Evolutionary conservation across 2,888 invertebrate species (phyloP).

Genomic region (Calameuta filiformis): DNA sequence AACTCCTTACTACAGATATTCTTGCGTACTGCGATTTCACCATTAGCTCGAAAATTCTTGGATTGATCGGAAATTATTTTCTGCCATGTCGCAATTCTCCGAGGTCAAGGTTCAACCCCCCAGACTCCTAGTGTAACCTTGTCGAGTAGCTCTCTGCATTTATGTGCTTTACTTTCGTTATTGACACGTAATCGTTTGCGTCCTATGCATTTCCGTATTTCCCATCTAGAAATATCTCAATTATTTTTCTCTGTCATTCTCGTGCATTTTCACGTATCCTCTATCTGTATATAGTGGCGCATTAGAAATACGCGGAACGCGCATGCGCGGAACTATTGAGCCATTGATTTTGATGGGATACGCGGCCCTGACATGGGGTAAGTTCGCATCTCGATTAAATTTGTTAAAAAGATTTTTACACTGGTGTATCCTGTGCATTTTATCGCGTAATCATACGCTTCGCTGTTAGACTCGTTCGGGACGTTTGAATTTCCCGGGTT

Average conservation of each 20-base stretch:
- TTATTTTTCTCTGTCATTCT: slow-evolving; percentile 10
- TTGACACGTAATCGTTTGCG: background rate
- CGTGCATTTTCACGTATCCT: slow-evolving; percentile 36
- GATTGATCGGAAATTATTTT: background rate
- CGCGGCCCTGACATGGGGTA: slow-evolving; percentile 61
- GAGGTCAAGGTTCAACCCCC: slow-evolving; percentile 40
- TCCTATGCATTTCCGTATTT: background rate
- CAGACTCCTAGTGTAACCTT: background rate
- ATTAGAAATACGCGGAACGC: slow-evolving; percentile 31
- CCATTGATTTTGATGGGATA: slow-evolving; percentile 48
- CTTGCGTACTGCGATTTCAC: background rate
- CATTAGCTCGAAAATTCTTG: background rate
- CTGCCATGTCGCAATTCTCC: slow-evolving; percentile 20
- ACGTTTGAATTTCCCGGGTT: background rate
- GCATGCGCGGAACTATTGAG: slow-evolving; percentile 61
- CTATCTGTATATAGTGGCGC: slow-evolving; percentile 11
- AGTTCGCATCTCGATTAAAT: slow-evolving; percentile 44
- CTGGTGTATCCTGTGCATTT: background rate
- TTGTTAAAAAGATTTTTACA: slow-evolving; percentile 23
- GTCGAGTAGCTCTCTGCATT: background rate
- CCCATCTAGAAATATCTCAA: background rate
- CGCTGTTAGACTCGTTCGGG: background rate
- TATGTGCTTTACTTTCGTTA: background rate
- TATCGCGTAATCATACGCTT: background rate
- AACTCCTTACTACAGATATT: background rate